These are phyloP conservation scores for Proterorhinus semilunaris DNA, from an alignment of 2,113 vertebrate genomes.

Conservation along the genomic window DNA sequence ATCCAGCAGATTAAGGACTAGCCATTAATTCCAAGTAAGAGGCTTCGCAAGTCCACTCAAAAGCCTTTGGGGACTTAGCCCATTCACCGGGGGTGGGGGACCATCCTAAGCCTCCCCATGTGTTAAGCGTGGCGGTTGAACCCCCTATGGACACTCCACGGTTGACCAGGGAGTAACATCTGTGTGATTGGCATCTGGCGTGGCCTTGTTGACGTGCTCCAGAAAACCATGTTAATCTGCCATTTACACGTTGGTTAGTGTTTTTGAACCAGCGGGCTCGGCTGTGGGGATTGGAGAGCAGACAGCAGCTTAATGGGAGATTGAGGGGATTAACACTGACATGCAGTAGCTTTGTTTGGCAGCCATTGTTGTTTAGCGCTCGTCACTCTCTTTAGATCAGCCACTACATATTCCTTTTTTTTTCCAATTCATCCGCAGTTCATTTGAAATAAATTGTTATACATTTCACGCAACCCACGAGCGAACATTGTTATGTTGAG, in stretches of 20 bases:
- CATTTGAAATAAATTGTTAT: neutral
- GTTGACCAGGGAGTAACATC: conserved; percentile 38
- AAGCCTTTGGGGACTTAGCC: conserved; percentile 55
- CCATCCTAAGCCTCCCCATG: conserved; percentile 42
- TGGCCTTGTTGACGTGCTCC: conserved; percentile 6
- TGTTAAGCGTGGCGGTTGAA: conserved; percentile 23
- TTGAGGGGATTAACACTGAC: conserved; percentile 4
- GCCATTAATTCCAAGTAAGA: conserved; percentile 62
- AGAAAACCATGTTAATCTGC: neutral
- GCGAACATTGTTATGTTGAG: too few relatives aligned
- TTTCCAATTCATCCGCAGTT: neutral
- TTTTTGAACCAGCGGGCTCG: neutral
- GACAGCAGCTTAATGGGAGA: conserved; percentile 2
- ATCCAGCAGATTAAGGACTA: conserved; percentile 59
- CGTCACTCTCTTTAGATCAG: neutral
- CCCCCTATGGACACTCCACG: conserved; percentile 26
- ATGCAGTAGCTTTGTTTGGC: neutral
- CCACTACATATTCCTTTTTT: neutral
- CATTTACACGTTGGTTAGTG: neutral
- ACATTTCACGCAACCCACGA: too few relatives aligned
- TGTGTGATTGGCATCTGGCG: conserved; percentile 19
- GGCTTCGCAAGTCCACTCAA: conserved; percentile 53
- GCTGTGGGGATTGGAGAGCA: neutral
- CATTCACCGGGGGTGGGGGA: conserved; percentile 37
- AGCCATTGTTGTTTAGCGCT: conserved; percentile 1